A percentile compares a stretch with the other conserved stretches of the same genome.
Evolutionary conservation across 2,113 vertebrate genomes (phyloP).

Genomic region (Macrotis lagotis): DNA sequence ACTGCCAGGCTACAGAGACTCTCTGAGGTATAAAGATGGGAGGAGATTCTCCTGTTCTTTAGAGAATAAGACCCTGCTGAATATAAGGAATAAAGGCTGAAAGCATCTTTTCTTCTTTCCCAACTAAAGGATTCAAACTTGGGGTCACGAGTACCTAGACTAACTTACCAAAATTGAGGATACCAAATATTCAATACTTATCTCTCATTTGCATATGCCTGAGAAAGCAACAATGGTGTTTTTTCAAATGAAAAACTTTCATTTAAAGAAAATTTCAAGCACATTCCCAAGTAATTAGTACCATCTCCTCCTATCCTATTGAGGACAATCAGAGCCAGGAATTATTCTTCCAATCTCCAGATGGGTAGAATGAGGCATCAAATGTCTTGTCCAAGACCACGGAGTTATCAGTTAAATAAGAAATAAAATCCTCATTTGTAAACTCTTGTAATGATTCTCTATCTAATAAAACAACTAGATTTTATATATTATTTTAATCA

Average conservation of each 20-base stretch:
- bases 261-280: constrained; percentile 2
- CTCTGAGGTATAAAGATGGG: not conserved
- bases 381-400: not conserved
- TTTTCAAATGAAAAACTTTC: not conserved
- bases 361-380: not conserved
- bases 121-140: not conserved
- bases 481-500: not conserved
- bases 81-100: not conserved
- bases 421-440: not conserved
- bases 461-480: not conserved
- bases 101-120: not conserved
- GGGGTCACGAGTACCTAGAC: not conserved
- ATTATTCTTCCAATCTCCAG: not conserved
- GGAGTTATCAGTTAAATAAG: not conserved
- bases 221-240: not conserved
- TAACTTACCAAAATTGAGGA: not conserved
- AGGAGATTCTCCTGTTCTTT: not conserved
- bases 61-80: not conserved
- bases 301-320: not conserved
- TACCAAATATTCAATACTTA: not conserved
- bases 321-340: not conserved
- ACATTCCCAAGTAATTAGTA: not conserved
- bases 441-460: not conserved
- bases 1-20: not conserved
- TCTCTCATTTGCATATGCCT: not conserved